These are phyloP conservation scores for Chrysogorgia sp. DNA, from an alignment of 92 coral and sea anemone genomes.

Conservation along the genomic window DNA sequence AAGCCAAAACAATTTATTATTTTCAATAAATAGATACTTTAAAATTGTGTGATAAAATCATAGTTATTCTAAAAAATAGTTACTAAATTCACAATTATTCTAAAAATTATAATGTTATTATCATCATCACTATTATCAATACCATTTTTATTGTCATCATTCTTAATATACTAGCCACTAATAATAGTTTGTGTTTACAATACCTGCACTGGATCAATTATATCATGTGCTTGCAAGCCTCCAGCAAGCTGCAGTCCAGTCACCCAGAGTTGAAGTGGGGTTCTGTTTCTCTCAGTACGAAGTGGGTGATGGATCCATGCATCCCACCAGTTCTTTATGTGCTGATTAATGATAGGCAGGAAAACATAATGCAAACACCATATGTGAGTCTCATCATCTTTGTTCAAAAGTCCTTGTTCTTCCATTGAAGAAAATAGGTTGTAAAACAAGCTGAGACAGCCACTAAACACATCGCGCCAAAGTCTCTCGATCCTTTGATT, in stretches of 20 bases:
- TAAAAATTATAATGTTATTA: too few relatives aligned
- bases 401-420: conserved; percentile 43
- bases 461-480: conserved; percentile 58
- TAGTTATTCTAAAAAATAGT: too few relatives aligned
- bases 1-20: too few relatives aligned
- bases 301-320: conserved; percentile 65
- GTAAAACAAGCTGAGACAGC: conserved; percentile 50
- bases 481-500: conserved; percentile 60
- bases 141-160: too few relatives aligned
- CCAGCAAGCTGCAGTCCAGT: conserved; percentile 52
- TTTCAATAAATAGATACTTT: too few relatives aligned
- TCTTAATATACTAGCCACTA: too few relatives aligned
- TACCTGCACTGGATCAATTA: conserved; percentile 11
- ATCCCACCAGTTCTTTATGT: conserved; percentile 66
- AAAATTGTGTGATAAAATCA: too few relatives aligned
- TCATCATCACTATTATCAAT: too few relatives aligned
- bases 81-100: too few relatives aligned
- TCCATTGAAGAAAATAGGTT: conserved; percentile 48
- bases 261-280: conserved; percentile 68
- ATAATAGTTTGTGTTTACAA: neutral
- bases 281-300: conserved; percentile 49
- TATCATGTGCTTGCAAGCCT: conserved; percentile 8
- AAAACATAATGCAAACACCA: conserved; percentile 67
- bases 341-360: conserved; percentile 58
- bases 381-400: conserved; percentile 54